phyloP scores from a whole-genome alignment of 37 sponge, comb jelly and placozoan genomes.

The Beroe forskalii region DNA sequence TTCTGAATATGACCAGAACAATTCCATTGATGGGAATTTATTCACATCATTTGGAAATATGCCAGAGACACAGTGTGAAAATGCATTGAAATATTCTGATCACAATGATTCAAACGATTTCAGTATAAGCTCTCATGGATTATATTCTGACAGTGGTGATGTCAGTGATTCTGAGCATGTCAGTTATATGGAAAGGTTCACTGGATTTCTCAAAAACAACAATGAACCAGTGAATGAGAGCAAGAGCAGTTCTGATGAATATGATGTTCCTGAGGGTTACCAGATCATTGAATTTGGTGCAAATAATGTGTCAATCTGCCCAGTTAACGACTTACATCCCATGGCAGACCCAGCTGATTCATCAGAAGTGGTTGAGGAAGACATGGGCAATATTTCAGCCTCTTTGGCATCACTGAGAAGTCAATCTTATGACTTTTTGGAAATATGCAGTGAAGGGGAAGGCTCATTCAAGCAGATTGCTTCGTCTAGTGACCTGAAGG shows the following conservation, averaged over 20 bases:
- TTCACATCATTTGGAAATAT: background rate
- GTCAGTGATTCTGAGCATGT: background rate
- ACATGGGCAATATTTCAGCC: too few species aligned
- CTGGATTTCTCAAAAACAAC: too few species aligned
- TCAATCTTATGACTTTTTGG: too few species aligned
- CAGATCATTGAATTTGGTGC: conserved; percentile 29
- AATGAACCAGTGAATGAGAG: background rate
- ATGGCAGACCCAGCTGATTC: background rate
- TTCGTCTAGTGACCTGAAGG: background rate
- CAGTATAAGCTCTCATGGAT: background rate
- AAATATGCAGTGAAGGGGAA: too few species aligned
- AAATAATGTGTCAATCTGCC: background rate
- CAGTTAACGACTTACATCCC: background rate
- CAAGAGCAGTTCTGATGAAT: background rate
- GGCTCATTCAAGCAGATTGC: too few species aligned
- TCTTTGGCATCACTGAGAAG: too few species aligned
- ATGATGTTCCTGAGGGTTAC: background rate
- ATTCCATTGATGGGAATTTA: background rate
- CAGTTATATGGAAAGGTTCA: too few species aligned
- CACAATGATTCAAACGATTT: background rate
- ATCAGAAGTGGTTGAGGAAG: background rate
- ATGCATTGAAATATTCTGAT: background rate
- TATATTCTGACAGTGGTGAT: background rate
- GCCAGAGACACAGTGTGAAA: background rate
- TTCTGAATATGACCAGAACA: background rate